Evolutionary conservation across 2,797 vertebrate species (phyloP), one percentile per base, ranked within the genome.

Genomic region (Catostomus latipinnis): DNA sequence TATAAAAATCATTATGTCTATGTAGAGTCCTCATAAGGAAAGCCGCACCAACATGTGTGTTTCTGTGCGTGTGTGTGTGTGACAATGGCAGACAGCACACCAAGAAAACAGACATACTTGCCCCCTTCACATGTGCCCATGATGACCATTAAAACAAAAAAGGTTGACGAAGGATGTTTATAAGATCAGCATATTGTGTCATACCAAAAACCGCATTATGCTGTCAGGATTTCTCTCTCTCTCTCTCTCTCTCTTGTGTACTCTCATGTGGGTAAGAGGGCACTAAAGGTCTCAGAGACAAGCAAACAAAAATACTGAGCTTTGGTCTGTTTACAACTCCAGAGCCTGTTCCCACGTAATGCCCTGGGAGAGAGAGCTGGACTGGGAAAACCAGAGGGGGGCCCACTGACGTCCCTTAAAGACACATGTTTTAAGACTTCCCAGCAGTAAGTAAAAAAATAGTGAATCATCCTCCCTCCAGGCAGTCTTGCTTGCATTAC

Each of bases 341-440:
- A 52, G 72, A 88, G 87, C 86, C 85, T 81, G 90, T 94, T 94
- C 93, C 93, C 92, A 93, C 89, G 88, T 91, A 87, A 84, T 86
- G 87, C 86, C 90, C 87, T 83, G 86, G 68, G 81, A 85, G 82
- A 88, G 83, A 90, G 78, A 78, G 53, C 80, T 79, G 81, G 85
- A 91, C 89, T 84, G 89, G 91, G 90, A 90, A 91, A 91, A 90
- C 90, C 89, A 92, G 88, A 89, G 84, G 69, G 89, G 81, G 89
- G 50, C 68, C 88, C 34, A 90, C 89, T 92, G 91, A 90, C 90
- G 88, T 93, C 84, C 88, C 89, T 91, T 90, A 92, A 82, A 76
- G 48, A 90, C 87, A 87, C 88, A 85, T 90, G 90, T 90, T 93
- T 91, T 90, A 89, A 89, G 86, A 92, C 90, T 94, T 94, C 92